These are phyloP conservation scores for Ciconia maguari DNA, from an alignment of 2,113 vertebrate species.

Conservation along the genomic window DNA sequence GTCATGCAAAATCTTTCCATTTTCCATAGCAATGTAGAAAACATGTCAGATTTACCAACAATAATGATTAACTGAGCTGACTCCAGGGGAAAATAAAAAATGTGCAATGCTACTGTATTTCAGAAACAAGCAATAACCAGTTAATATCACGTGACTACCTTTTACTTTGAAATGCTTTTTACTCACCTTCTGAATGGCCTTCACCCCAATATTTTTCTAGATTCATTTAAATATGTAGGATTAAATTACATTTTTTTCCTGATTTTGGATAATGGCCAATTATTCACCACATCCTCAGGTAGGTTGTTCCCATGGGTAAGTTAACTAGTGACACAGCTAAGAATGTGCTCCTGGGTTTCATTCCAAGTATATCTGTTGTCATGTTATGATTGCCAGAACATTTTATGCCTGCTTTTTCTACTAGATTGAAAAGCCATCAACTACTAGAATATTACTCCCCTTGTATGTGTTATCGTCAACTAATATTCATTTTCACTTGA, in stretches of 20 bases:
- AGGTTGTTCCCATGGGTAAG: not conserved
- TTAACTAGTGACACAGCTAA: not conserved
- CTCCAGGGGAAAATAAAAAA: not conserved
- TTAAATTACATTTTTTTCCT: not conserved
- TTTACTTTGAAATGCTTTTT: not conserved
- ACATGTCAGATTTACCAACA: not conserved
- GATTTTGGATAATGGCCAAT: not conserved
- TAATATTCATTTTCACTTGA: not conserved
- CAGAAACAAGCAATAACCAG: not conserved
- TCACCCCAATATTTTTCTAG: not conserved
- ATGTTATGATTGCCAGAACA: not conserved
- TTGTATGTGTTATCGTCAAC: not conserved
- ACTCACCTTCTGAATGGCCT: not conserved
- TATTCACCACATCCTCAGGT: not conserved
- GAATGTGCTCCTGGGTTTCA: not conserved
- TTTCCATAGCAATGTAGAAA: not conserved
- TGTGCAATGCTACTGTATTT: not conserved
- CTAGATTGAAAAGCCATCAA: not conserved
- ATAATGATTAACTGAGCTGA: constrained; percentile 8
- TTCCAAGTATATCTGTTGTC: not conserved
- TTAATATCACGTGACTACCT: not conserved
- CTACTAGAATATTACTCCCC: not conserved
- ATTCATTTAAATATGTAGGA: not conserved
- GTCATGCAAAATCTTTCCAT: not conserved
- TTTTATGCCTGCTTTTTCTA: not conserved